Evolutionary conservation across 2,888 invertebrate genomes (phyloP).

Genomic region (Colletes collaris): DNA sequence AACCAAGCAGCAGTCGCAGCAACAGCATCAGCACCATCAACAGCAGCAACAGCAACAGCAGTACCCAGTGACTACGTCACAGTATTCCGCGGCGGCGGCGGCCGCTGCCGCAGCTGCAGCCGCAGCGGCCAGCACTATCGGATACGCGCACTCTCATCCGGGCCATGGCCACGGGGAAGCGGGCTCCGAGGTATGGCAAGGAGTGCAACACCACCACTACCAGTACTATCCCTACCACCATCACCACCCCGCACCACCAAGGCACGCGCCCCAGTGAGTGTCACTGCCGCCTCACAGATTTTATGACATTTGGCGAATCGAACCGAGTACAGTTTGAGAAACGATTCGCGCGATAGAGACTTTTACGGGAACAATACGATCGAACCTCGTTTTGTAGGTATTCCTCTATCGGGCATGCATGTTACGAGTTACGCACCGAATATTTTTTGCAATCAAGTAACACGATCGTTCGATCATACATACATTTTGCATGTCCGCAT

Average conservation of each 20-base stretch:
- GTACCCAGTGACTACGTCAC: conserved; percentile 78
- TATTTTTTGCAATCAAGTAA: conserved; percentile 11
- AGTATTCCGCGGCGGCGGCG: conserved; percentile 74
- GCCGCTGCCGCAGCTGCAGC: conserved; percentile 65
- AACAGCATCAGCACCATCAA: conserved; percentile 78
- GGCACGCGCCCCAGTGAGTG: conserved; percentile 85
- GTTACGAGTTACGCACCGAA: conserved; percentile 29
- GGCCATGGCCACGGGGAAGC: conserved; percentile 82
- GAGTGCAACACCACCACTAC: conserved; percentile 85
- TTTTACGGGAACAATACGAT: background rate
- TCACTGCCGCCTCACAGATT: conserved; percentile 82
- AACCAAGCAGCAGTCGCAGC: conserved; percentile 76
- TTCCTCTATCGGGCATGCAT: conserved; percentile 39
- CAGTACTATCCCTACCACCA: conserved; percentile 88
- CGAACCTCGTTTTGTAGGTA: background rate
- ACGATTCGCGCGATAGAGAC: too few relatives aligned
- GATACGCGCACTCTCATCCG: conserved; percentile 80
- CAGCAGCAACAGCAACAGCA: conserved; percentile 76
- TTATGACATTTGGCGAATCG: conserved; percentile 14
- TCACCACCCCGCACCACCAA: conserved; percentile 84
- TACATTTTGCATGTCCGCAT: conserved; percentile 42
- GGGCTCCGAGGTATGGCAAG: conserved; percentile 87
- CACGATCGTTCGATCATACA: conserved; percentile 9
- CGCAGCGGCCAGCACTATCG: conserved; percentile 68
- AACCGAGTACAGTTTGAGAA: too few relatives aligned